phyloP scores from a whole-genome alignment of 1,140 invertebrate genomes.

The Babylonia areolata region DNA sequence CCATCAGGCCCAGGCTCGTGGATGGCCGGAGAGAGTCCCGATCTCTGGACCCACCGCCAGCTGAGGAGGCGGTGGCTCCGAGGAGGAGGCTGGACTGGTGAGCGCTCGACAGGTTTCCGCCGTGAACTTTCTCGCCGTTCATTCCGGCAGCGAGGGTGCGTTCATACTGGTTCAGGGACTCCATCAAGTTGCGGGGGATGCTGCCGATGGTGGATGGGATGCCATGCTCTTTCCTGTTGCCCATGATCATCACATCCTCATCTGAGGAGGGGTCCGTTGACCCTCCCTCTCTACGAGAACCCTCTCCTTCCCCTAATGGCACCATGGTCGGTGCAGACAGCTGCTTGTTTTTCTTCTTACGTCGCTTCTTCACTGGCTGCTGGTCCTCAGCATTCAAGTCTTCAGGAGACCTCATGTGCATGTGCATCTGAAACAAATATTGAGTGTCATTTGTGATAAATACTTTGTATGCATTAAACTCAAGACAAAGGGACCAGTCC shows the following conservation, averaged over 20 bases:
- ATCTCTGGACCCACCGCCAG: background rate
- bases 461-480: background rate
- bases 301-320: slow-evolving; percentile 41
- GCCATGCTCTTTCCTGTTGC: background rate
- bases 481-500: too few relatives aligned
- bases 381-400: slow-evolving; percentile 27
- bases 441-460: background rate
- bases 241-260: slow-evolving; percentile 41
- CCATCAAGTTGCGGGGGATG: slow-evolving; percentile 28
- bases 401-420: slow-evolving; percentile 55
- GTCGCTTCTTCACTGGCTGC: slow-evolving; percentile 42
- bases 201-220: background rate
- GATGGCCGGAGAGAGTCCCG: background rate
- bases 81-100: background rate
- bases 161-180: slow-evolving; percentile 32
- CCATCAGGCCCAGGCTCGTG: slow-evolving; percentile 24
- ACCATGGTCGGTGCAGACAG: slow-evolving; percentile 56
- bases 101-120: background rate
- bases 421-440: slow-evolving; percentile 58
- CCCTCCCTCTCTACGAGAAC: slow-evolving; percentile 36
- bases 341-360: slow-evolving; percentile 54
- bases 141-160: slow-evolving; percentile 11
- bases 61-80: background rate
- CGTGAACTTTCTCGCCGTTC: background rate
- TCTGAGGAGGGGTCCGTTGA: slow-evolving; percentile 34